Base-by-base conservation (phyloP, 2,888 invertebrate genomes). In the Sarcophaga subvicina region DNA sequence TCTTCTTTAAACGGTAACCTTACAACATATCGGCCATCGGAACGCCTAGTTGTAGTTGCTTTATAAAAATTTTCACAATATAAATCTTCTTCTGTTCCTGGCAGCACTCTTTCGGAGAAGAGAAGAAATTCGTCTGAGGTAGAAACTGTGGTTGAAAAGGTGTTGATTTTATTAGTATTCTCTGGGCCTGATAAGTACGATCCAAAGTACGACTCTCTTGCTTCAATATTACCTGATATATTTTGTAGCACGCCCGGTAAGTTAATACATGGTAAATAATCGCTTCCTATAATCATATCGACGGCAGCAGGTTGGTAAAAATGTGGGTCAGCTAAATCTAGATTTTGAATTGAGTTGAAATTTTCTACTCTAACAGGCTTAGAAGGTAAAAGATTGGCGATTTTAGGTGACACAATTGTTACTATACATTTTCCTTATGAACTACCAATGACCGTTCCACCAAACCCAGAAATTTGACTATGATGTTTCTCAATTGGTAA, bases 201-300 rank as follows among this genome's bases (percentile, higher is more conserved):
- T 3, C 72, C 72, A 22, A 72, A 72, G 27, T 72, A 60, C 1
- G 62, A 72, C 27, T 62, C 72, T 22, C 62, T 10, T 6, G 72
- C 62, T 54, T 72, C 72, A 10, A 64, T 4, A 17, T 25, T 25
- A 3, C 27, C 27, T 20, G n/a, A 20, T 67, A 67, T 20, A 11
- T 47, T 67, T 67, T n/a, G 27, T n/a, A 6, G 45, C 11, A 71
- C 59, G 10, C 71, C 25, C 4, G n/a, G 12, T 27, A 71, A 10
- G 25, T 71, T 71, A 17, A 71, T 71, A 59, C 45, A 60, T 4
- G 80, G 75, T 45, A 80, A 4, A 37, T 72, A 80, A 45, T 72
- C 72, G 12, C 72, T 80, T 14, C 66, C 66, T 14, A 71, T 79
- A 14, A 64, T 79, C 47, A 71, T 49, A 12, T 79, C 70, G 2